Evolutionary conservation across 1,140 invertebrate genomes (phyloP), one percentile per base, ranked within the genome.

Genomic region (Helicorthomorpha holstii): DNA sequence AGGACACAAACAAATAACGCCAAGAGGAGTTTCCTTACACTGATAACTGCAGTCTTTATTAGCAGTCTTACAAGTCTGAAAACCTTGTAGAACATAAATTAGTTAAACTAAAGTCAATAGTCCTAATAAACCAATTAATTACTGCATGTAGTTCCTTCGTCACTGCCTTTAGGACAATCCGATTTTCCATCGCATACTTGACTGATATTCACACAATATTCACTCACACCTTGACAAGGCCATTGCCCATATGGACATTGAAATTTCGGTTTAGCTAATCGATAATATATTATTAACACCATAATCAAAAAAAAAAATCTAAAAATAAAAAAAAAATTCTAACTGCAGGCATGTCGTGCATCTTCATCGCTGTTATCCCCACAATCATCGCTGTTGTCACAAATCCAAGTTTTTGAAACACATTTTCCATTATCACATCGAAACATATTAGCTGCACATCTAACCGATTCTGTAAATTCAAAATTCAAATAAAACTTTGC

Each of bases 381-480:
- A 65, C 95, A 98, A 66, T 98, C 93, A 64, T 96, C 83, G 58
- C 83, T 81, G 0, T 89, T 89, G 65, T 98, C 93, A 68, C 95
- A 98, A 25, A 97, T 83, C 68, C 92, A 91, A 0, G 88, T 80
- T 62, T 87, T 86, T 66, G 89, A 90, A 1, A 98, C 79, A 64
- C 94, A 98, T 22, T 83, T 80, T 0, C 78, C 80, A 66, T 93
- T 95, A 53, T 82, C 61, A 57, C 74, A 76, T 26, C 64, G 60
- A 58, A 74, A 76, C 29, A 73, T 62, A 55, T 71, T 69, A 7
- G 54, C 52, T 24, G 66, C 64, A 57, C 73, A 75, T 34, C 57
- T 51, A 19, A 56, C 47, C 51, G 57, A 49, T 29, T 51, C 56
- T 59, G 25, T 46, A 16, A 34, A 16, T 34, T 34, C 16, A 16